Evolutionary conservation across 2,888 invertebrate species (phyloP).

Genomic region (Tricholauxania praeusta): DNA sequence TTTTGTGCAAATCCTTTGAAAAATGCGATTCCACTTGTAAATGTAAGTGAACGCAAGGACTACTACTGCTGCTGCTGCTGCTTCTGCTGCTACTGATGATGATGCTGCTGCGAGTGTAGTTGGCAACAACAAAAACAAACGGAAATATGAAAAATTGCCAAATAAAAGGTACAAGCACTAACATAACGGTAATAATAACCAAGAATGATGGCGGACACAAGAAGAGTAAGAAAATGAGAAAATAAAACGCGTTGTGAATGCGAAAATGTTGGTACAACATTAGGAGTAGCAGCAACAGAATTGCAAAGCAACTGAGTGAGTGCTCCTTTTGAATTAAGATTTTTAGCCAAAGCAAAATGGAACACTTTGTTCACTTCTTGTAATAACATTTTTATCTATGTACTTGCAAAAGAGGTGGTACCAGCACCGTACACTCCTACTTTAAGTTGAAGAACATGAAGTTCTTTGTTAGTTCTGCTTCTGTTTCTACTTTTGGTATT

Average conservation of each 20-base stretch:
- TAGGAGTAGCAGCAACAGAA: not conserved
- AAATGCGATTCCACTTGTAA: constrained; percentile 34
- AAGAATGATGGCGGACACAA: constrained; percentile 15
- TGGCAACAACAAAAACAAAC: constrained; percentile 5
- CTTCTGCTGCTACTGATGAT: not conserved
- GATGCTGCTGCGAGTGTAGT: not conserved
- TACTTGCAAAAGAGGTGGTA: too few species aligned
- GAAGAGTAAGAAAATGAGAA: not conserved
- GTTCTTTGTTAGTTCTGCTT: constrained; percentile 1
- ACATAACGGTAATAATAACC: constrained; percentile 35
- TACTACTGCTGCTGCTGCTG: not conserved
- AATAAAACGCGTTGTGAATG: constrained; percentile 13
- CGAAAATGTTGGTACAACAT: not conserved
- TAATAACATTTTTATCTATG: too few species aligned
- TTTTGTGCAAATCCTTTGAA: constrained; percentile 39
- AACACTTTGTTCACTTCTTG: too few species aligned
- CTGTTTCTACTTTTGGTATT: not conserved
- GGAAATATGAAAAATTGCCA: constrained; percentile 43
- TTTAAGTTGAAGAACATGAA: not conserved
- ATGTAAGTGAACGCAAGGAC: constrained; percentile 4
- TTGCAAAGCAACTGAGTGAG: not conserved
- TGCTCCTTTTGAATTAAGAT: not conserved
- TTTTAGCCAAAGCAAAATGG: too few species aligned
- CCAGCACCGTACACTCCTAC: too few species aligned
- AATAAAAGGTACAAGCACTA: constrained; percentile 43